phyloP scores from a whole-genome alignment of 2,888 invertebrate genomes.

The Diaperis boleti region DNA sequence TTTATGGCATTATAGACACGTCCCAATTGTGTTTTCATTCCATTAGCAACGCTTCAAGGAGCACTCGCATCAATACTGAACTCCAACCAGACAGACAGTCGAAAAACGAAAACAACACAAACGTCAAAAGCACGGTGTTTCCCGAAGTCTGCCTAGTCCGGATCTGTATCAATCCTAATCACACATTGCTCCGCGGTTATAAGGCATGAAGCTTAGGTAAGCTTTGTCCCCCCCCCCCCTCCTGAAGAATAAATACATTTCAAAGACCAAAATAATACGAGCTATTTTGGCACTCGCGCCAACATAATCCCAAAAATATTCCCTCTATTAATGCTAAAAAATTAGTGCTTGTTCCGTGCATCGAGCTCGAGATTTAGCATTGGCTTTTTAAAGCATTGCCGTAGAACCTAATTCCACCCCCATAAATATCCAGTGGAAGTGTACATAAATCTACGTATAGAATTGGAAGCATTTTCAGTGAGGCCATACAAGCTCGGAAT shows the following conservation, averaged over 20 bases:
- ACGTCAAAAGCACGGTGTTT: conserved; percentile 24
- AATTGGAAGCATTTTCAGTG: conserved; percentile 51
- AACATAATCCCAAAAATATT: neutral
- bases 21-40: conserved; percentile 57
- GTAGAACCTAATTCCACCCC: conserved; percentile 37
- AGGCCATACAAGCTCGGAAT: conserved; percentile 45
- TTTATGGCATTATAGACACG: conserved; percentile 57
- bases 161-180: too few relatives aligned
- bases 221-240: too few relatives aligned
- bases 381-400: conserved; percentile 31
- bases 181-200: too few relatives aligned
- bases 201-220: too few relatives aligned
- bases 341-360: neutral
- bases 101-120: conserved; percentile 32
- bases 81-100: conserved; percentile 33
- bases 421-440: conserved; percentile 51
- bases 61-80: conserved; percentile 42
- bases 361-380: conserved; percentile 17
- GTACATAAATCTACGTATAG: conserved; percentile 52
- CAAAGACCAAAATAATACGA: too few relatives aligned
- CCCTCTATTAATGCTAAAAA: too few relatives aligned
- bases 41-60: conserved; percentile 54
- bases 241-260: too few relatives aligned
- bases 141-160: neutral
- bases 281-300: too few relatives aligned